Base-by-base conservation (phyloP, 2,113 vertebrate genomes). In the Labeo catla region DNA sequence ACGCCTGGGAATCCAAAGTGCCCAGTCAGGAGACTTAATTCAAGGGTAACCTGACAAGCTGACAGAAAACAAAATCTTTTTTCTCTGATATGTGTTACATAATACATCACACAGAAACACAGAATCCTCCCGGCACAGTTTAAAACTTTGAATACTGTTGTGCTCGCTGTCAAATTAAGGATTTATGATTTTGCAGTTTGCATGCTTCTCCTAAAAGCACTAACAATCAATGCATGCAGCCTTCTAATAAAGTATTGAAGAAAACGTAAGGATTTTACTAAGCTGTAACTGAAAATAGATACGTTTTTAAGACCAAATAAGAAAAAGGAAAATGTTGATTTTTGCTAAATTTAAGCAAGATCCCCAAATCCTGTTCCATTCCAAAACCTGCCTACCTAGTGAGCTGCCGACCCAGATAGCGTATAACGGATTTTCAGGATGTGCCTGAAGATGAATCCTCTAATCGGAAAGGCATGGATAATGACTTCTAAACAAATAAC, bases 11-110 rank as follows among this genome's bases (percentile, higher is more conserved):
- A 73, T 78, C 15, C 28, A 21, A 16, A 78, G 76, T 39, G 76
- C 49, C 50, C 28, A 57, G 13, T 78, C 76, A 57, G 76, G 50
- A 78, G 28, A 78, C 76, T 28, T 78, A 10, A 54, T 10, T 9
- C 50, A 36, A 39, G 76, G 50, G 28, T 34, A 54, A 2, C 15
- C 50, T 13, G 9, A 57, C 76, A 78, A 21, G 76, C 76, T 91
- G 92, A 91, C 91, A 92, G 91, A 93, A 91, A 91, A 87, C 89
- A 90, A 93, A 91, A 93, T 92, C 90, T 86, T 90, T 91, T 90
- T 89, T 93, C 90, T 92, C 92, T 90, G 92, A 91, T n/a, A 85
- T 28, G 61, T 85, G 89, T 93, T 95, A 93, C 91, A 90, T 93
- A 94, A 95, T 92, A 93, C 91, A 87, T 86, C 49, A 87, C 83